These are phyloP conservation scores for Periplaneta americana DNA, from an alignment of 1,140 invertebrate genomes.

Conservation along the genomic window DNA sequence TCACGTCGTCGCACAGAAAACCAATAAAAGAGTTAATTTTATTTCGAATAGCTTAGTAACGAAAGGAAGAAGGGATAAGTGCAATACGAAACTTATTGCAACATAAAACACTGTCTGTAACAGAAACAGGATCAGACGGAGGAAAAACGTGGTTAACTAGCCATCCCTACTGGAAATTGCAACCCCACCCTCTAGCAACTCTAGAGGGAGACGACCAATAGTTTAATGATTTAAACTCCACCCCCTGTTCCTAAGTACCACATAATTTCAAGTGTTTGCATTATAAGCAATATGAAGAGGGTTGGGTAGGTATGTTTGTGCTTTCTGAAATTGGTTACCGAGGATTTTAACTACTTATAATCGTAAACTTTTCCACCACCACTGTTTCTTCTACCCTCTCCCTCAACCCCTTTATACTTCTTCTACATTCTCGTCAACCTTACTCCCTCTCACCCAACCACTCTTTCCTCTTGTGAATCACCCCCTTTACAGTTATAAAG, in stretches of 20 bases:
- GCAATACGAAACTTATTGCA: neutral
- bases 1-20: neutral
- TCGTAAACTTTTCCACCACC: too few species aligned
- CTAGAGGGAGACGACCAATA: neutral
- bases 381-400: too few species aligned
- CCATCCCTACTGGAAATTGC: neutral
- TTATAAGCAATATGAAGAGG: neutral
- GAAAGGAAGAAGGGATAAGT: neutral
- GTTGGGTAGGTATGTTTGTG: neutral
- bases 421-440: neutral
- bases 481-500: neutral
- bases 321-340: neutral
- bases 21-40: neutral
- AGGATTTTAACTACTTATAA: neutral
- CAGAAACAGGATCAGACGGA: neutral
- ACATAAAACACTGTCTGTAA: neutral
- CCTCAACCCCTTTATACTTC: neutral
- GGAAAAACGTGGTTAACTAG: neutral
- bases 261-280: neutral
- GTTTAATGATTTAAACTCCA: neutral
- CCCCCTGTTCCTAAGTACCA: neutral
- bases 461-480: neutral
- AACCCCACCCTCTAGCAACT: neutral
- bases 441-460: neutral
- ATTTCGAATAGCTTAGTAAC: neutral